Conservation (phyloP, 2,113 vertebrate species). For the Catharus bicknelli region DNA sequence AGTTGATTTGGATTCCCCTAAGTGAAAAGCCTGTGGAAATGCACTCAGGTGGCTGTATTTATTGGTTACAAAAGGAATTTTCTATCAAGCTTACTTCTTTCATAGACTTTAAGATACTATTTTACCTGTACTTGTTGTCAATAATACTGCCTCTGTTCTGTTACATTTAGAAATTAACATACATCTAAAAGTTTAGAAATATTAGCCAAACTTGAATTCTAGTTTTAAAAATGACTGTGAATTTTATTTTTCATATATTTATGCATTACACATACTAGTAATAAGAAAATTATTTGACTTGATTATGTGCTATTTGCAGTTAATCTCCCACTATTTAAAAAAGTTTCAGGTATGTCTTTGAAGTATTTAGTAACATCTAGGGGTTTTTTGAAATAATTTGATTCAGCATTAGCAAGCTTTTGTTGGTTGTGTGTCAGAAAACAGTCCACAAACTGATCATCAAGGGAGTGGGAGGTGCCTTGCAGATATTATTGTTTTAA, state of each 20-base stretch:
- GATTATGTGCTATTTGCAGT: slow-evolving; percentile 75
- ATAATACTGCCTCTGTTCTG: slow-evolving; percentile 78
- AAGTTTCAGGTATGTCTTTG: slow-evolving; percentile 69
- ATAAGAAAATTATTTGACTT: slow-evolving; percentile 60
- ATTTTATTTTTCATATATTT: slow-evolving; percentile 86
- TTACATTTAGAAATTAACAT: slow-evolving; percentile 78
- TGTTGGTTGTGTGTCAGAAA: slow-evolving; percentile 64
- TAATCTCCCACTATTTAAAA: slow-evolving; percentile 77
- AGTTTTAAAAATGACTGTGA: slow-evolving; percentile 84
- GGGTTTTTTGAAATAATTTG: slow-evolving; percentile 48
- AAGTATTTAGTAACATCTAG: slow-evolving; percentile 69
- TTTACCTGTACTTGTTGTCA: slow-evolving; percentile 76
- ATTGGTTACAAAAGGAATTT: slow-evolving; percentile 83
- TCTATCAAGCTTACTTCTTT: slow-evolving; percentile 80
- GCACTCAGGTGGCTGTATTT: slow-evolving; percentile 89
- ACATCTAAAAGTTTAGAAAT: slow-evolving; percentile 75
- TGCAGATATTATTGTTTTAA: slow-evolving; percentile 71
- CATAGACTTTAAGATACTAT: slow-evolving; percentile 71
- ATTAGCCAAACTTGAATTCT: slow-evolving; percentile 86
- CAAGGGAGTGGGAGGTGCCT: slow-evolving; percentile 78
- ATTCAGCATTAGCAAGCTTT: slow-evolving; percentile 61
- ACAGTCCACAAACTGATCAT: slow-evolving; percentile 68
- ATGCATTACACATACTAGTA: slow-evolving; percentile 78
- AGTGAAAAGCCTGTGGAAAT: slow-evolving; percentile 77
- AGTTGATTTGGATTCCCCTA: slow-evolving; percentile 70